phyloP scores from a whole-genome alignment of 2,113 vertebrate genomes.

The Gavialis gangeticus region DNA sequence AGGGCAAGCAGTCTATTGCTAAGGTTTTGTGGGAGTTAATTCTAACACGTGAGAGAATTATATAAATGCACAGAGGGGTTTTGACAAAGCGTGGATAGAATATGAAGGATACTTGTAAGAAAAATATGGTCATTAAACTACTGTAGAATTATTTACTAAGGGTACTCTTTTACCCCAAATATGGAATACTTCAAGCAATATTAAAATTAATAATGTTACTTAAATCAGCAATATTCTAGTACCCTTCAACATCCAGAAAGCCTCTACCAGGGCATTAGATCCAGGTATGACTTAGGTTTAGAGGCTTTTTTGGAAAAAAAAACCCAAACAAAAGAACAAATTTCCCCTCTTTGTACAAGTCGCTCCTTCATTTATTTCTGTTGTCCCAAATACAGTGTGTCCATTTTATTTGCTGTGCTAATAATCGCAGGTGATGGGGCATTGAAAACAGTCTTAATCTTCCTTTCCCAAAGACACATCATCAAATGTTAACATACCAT shows the following conservation, averaged over 20 bases:
- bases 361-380: background rate
- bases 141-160: background rate
- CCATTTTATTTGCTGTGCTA: background rate
- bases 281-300: background rate
- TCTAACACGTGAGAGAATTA: background rate
- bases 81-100: background rate
- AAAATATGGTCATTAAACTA: background rate
- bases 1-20: background rate
- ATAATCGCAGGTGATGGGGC: background rate
- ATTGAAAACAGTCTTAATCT: background rate
- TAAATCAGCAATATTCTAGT: background rate
- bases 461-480: background rate
- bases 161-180: background rate
- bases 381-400: fast-evolving
- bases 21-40: background rate
- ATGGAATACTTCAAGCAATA: background rate
- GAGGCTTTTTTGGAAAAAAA: too few species aligned
- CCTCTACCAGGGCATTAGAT: background rate
- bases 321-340: too few species aligned
- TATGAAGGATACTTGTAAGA: background rate
- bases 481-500: conserved; percentile 1
- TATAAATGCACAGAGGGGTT: background rate
- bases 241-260: background rate
- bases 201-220: background rate
- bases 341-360: background rate